Conservation (phyloP, 2,797 vertebrate genomes). For the Echiichthys vipera region DNA sequence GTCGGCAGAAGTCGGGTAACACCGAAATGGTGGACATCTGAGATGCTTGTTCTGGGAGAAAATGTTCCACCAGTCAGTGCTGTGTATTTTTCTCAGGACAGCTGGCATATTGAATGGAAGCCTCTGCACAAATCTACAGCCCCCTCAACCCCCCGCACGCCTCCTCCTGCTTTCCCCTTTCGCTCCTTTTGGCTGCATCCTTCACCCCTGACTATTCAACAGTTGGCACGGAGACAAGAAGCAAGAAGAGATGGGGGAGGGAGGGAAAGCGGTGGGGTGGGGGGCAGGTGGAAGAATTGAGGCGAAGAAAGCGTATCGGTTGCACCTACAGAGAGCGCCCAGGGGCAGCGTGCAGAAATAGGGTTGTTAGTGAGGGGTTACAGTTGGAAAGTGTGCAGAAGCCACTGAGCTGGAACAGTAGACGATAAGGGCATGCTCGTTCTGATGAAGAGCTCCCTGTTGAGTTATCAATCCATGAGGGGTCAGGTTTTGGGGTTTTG, state of each 20-base stretch:
- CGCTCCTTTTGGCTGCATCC: slow-evolving; percentile 68
- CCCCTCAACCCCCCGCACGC: slow-evolving; percentile 54
- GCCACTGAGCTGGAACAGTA: slow-evolving; percentile 67
- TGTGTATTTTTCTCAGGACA: slow-evolving; percentile 72
- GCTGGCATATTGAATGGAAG: slow-evolving; percentile 71
- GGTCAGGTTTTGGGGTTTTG: slow-evolving; percentile 20
- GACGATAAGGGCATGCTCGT: slow-evolving; percentile 55
- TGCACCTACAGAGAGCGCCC: slow-evolving; percentile 57
- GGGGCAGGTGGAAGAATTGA: slow-evolving; percentile 41
- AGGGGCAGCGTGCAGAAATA: slow-evolving; percentile 60
- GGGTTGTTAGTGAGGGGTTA: slow-evolving; percentile 65
- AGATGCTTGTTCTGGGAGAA: slow-evolving; percentile 52
- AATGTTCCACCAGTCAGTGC: slow-evolving; percentile 61
- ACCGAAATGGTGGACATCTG: slow-evolving; percentile 35
- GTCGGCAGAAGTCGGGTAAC: slow-evolving; percentile 50
- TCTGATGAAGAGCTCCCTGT: slow-evolving; percentile 69
- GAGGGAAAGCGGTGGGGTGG: background rate
- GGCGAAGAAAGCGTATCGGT: slow-evolving; percentile 66
- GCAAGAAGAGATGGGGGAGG: slow-evolving; percentile 44
- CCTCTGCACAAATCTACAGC: slow-evolving; percentile 58
- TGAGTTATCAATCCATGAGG: slow-evolving; percentile 55
- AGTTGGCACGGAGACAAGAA: slow-evolving; percentile 69
- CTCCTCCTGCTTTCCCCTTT: slow-evolving; percentile 58
- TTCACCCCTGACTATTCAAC: slow-evolving; percentile 64
- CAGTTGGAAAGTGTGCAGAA: slow-evolving; percentile 56